Evolutionary conservation across 2,113 vertebrate species (phyloP).

Genomic region (Protomyctophum bolini): DNA sequence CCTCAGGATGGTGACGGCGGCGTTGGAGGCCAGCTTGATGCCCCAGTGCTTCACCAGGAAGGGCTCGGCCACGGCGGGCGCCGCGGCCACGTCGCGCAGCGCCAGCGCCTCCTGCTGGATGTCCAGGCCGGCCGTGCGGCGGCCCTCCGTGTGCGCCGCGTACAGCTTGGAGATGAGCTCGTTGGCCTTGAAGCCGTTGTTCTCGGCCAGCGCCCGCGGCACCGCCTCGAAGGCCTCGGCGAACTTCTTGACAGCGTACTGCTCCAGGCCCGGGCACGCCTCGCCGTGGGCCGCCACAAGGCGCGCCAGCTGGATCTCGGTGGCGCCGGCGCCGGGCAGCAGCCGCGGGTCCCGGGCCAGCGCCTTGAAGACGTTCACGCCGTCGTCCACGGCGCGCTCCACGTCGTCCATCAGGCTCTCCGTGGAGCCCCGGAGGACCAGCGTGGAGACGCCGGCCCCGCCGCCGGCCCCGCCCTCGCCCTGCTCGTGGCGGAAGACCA

Average conservation of each 20-base stretch:
- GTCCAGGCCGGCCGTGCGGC: constrained; percentile 87
- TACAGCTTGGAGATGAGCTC: constrained; percentile 90
- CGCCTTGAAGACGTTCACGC: constrained; percentile 89
- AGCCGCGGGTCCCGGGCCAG: constrained; percentile 88
- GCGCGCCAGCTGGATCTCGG: constrained; percentile 89
- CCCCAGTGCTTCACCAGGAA: constrained; percentile 88
- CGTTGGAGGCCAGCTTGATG: constrained; percentile 88
- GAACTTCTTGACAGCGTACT: constrained; percentile 92
- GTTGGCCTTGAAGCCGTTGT: constrained; percentile 87
- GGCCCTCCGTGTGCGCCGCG: constrained; percentile 88
- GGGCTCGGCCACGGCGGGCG: constrained; percentile 80
- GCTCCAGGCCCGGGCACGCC: constrained; percentile 90
- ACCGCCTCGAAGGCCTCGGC: constrained; percentile 88
- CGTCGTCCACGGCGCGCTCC: constrained; percentile 89
- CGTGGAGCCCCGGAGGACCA: constrained; percentile 88
- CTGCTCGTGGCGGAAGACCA: constrained; percentile 91
- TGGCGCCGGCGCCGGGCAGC: constrained; percentile 87
- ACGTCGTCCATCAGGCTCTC: constrained; percentile 92
- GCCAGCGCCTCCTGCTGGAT: constrained; percentile 89
- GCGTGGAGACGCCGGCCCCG: constrained; percentile 78
- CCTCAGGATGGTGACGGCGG: constrained; percentile 86
- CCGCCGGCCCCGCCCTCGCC: constrained; percentile 88
- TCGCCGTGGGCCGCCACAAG: constrained; percentile 88
- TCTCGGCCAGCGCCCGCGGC: constrained; percentile 87
- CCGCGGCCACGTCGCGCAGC: constrained; percentile 87